Base-by-base conservation (phyloP, 2,113 vertebrate species). In the Misgurnus anguillicaudatus region DNA sequence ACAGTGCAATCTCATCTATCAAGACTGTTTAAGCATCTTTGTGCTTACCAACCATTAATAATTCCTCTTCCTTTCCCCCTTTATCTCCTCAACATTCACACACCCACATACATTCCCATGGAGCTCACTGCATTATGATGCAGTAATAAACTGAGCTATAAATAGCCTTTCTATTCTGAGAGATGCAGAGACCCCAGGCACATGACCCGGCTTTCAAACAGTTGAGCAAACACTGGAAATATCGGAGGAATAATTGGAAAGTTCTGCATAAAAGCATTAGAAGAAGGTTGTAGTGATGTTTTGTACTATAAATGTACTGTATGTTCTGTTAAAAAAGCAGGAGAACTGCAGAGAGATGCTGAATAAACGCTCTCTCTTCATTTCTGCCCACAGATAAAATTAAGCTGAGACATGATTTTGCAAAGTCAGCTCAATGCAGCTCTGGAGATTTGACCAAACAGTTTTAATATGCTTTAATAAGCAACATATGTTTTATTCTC, bases 131-230 rank as follows among this genome's bases (percentile, higher is more conserved):
- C 79, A 75, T 81, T 81, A 81, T 69, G 79, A 78, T 75, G 70
- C 79, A 16, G 39, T 84, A 80, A 84, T 73, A 84, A 75, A 71
- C 45, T 24, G 17, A 14, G 58, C 58, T 84, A 84, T 75, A 84
- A 81, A 84, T 81, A 84, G 69, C 21, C 16, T 48, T 45, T 74
- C 75, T 84, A 77, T 84, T 78, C 58, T 81, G 48, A 74, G 78
- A 58, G 48, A 36, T 21, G 55, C 66, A 62, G 42, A 51, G 57
- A 71, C 61, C 66, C 60, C 61, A 78, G 80, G 63, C 64, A 69
- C 48, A 78, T 41, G 75, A 65, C 45, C 66, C 77, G 73, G 61
- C 61, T 67, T 77, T 74, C 77, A 75, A 81, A 58, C 65, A 71
- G 48, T 41, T 70, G 51, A 72, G 75, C 61, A 80, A 83, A 76